These are phyloP conservation scores for Pangasius djambal DNA, from an alignment of 2,797 vertebrate species.

Conservation along the genomic window DNA sequence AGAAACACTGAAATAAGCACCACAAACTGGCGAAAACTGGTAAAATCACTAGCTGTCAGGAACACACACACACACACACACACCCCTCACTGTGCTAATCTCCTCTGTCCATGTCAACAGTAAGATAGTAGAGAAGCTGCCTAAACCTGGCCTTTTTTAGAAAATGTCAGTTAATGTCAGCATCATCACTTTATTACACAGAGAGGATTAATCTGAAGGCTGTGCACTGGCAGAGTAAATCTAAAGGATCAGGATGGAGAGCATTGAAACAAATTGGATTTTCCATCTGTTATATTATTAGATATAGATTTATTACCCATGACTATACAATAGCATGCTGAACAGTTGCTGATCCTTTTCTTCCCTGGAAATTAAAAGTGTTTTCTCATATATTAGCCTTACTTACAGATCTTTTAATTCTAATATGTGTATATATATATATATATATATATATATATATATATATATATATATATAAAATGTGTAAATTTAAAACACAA, in stretches of 20 bases:
- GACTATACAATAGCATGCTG: slow-evolving; percentile 57
- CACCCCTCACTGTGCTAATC: slow-evolving; percentile 30
- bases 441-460: not conserved
- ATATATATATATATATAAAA: not conserved
- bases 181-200: slow-evolving; percentile 77
- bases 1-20: not conserved
- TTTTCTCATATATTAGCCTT: not conserved
- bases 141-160: slow-evolving; percentile 69
- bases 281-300: slow-evolving; percentile 73
- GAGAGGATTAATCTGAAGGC: slow-evolving; percentile 77
- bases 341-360: not conserved
- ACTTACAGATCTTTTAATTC: not conserved
- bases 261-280: slow-evolving; percentile 75
- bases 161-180: slow-evolving; percentile 83
- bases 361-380: not conserved
- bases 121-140: slow-evolving; percentile 70
- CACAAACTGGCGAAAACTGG: not conserved
- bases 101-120: slow-evolving; percentile 54
- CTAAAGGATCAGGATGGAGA: slow-evolving; percentile 68
- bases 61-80: not conserved
- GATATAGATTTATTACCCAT: slow-evolving; percentile 77
- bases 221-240: slow-evolving; percentile 64
- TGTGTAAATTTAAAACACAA: not conserved
- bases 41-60: not conserved
- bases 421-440: not conserved